These are phyloP conservation scores for Penaeus chinensis DNA, from an alignment of 1,140 invertebrate genomes.

Conservation along the genomic window DNA sequence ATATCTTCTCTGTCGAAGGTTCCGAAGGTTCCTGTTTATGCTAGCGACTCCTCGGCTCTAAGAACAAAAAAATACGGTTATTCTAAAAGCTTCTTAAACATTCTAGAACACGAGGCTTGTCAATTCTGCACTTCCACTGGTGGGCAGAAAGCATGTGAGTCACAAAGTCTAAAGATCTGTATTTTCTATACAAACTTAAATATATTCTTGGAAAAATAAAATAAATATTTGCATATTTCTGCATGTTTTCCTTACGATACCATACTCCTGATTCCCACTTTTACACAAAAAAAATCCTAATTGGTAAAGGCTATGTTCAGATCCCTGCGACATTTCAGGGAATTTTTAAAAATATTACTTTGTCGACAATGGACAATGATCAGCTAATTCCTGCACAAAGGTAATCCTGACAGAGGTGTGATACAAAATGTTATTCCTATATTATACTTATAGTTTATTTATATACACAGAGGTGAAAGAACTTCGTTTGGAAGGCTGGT, in stretches of 20 bases:
- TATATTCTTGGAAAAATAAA: slow-evolving; percentile 57
- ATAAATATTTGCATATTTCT: slow-evolving; percentile 56
- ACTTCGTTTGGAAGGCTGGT: no score
- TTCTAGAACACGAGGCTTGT: slow-evolving; percentile 40
- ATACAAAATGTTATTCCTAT: no score
- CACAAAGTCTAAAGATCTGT: slow-evolving; percentile 55
- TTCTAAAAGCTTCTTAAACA: background rate
- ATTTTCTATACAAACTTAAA: slow-evolving; percentile 59
- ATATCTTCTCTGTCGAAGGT: no score
- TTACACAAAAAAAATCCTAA: slow-evolving; percentile 1
- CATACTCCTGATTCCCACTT: slow-evolving; percentile 56
- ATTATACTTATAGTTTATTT: no score
- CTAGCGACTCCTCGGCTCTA: slow-evolving; percentile 1
- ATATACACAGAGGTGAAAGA: no score
- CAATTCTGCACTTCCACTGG: slow-evolving; percentile 28
- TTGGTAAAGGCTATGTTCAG: background rate
- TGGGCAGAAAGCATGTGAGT: slow-evolving; percentile 28
- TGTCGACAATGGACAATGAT: no score
- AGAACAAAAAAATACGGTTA: slow-evolving; percentile 6
- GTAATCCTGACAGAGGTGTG: no score
- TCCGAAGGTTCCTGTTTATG: no score
- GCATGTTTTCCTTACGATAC: slow-evolving; percentile 54
- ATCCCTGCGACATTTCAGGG: background rate
- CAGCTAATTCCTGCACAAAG: no score
- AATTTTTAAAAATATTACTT: no score